Evolutionary conservation across 2,113 vertebrate genomes (phyloP), one percentile per base, ranked within the genome.

Genomic region (Pachycephala philippinensis): DNA sequence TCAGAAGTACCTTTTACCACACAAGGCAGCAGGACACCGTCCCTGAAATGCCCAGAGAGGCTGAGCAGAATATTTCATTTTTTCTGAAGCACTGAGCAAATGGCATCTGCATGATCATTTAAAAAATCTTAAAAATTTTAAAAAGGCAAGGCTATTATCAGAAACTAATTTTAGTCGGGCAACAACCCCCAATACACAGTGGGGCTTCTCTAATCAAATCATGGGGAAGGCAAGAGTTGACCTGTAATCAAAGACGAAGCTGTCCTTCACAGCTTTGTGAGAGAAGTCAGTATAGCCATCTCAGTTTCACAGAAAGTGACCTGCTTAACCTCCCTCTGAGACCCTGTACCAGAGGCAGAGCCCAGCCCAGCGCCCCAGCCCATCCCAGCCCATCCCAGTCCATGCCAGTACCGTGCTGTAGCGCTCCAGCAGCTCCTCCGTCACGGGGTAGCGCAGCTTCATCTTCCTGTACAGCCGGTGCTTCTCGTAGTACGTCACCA

Each of bases 361-460:
- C 11, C 44, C 45, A 72, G 42, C 44, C 44, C 18, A 20, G 44
- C 18, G 9, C 45, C 7, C 54, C 54, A 56, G 54, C 22, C 54
- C 52, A 5, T 4, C 6, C 56, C n/a, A 59, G 57, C n/a, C n/a
- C n/a, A 10, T 39, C 37, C 37, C 37, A 39, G 37, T 26, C 40
- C 40, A 59, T 13, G 26, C 44, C 80, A 54, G 82, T 13, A 99
- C 99, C 61, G 47, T 95, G 86, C 98, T 99, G 97, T 99, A 99
- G 93, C 98, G 99, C 17, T 98, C 97, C 89, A 99, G 98, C 70
- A 99, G 98, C 93, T 99, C 98, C 1, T 98, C 98, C 0, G 99
- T 99, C 90, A 99, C 99, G 0, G 99, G 99, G 96, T 99, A 99
- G 37, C 99, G 99, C 56, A 99, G 97, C 28, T 98, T 99, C 98